Percentiles rank a stretch among this genome's conserved stretches.
These are phyloP conservation scores for Podarcis lilfordi DNA, from an alignment of 2,797 vertebrate genomes.

Conservation along the genomic window DNA sequence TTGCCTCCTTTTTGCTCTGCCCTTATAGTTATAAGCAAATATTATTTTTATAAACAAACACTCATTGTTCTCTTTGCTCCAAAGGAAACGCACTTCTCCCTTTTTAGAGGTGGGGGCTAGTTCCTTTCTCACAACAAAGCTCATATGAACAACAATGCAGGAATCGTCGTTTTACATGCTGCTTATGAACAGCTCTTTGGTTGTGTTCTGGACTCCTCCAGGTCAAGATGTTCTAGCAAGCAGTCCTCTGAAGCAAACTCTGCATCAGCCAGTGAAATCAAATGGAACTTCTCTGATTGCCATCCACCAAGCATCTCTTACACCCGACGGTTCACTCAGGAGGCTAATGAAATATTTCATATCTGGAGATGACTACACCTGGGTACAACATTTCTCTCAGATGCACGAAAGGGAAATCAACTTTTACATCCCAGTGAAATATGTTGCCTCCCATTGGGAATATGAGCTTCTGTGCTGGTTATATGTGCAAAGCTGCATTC, in stretches of 20 bases:
- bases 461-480: not conserved
- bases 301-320: not conserved
- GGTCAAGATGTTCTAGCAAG: not conserved
- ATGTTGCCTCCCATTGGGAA: not conserved
- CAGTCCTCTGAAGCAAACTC: not conserved
- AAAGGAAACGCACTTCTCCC: no score
- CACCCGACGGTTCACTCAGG: not conserved
- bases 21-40: no score
- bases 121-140: not conserved
- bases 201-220: not conserved
- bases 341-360: constrained; percentile 1
- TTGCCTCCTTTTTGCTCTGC: no score
- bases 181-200: no score
- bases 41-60: no score
- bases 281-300: not conserved
- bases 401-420: not conserved
- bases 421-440: constrained; percentile 10
- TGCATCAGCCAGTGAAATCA: not conserved
- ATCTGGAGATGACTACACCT: not conserved
- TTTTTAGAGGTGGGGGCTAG: not conserved
- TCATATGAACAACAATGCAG: not conserved
- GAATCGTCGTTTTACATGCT: not conserved
- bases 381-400: not conserved
- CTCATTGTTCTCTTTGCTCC: no score
- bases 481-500: not conserved